Conservation (phyloP, 2,797 vertebrate species). For the Trachops cirrhosus region DNA sequence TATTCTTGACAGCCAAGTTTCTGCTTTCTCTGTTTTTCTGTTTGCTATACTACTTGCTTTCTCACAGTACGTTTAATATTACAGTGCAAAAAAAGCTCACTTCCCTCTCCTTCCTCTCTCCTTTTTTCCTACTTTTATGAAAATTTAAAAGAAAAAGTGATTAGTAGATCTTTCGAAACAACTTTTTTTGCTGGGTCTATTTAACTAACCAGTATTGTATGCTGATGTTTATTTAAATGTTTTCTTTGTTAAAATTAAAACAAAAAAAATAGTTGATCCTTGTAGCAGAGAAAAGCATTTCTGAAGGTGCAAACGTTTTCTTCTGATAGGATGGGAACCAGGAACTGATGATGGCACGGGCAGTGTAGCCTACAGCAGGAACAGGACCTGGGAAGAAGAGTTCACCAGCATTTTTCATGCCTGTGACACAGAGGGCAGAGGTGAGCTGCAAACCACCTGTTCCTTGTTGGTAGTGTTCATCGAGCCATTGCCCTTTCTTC, state of each 20-base stretch:
- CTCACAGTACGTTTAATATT: background rate
- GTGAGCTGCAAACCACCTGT: conserved; percentile 72
- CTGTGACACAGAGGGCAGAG: conserved; percentile 87
- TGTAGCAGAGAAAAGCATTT: background rate
- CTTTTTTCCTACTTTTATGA: background rate
- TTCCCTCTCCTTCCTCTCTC: background rate
- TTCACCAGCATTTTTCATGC: conserved; percentile 90
- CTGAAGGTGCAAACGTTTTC: background rate
- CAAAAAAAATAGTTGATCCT: background rate
- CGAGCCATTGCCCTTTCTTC: accelerated
- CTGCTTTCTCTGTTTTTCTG: background rate
- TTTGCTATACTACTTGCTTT: background rate
- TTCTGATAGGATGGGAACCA: conserved; percentile 33
- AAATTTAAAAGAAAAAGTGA: background rate
- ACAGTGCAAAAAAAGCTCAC: background rate
- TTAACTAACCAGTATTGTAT: background rate
- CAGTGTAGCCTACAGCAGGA: conserved; percentile 78
- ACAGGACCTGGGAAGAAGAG: conserved; percentile 89
- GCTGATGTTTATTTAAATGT: background rate
- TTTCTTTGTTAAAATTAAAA: background rate
- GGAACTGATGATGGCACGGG: conserved; percentile 61
- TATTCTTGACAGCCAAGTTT: background rate
- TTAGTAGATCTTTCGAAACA: background rate
- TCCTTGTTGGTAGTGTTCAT: accelerated
- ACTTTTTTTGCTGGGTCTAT: background rate